Base-by-base conservation (phyloP, 2,797 vertebrate species). In the Halcyon leucocephala region DNA sequence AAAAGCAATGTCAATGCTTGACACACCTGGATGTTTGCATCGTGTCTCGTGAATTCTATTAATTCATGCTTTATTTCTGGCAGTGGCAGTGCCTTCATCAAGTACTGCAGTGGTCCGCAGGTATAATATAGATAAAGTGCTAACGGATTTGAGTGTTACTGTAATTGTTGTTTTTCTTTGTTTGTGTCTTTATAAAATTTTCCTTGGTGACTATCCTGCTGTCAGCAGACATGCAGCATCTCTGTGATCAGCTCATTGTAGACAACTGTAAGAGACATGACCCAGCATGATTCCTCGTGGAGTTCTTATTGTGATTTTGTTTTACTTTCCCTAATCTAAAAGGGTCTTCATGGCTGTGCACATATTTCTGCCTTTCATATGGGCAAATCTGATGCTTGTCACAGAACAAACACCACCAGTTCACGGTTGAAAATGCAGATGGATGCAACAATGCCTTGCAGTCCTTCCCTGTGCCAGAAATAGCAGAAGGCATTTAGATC, bases 401-500 rank as follows among this genome's bases (percentile, higher is more conserved):
- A 22, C 0, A 2, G 22, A 82, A 71, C 48, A 70, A 88, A 79
- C 14, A 26, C 10, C 46, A 8, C 3, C 19, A 58, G 58, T 60
- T 90, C n/a, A 14, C 48, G 66, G 35, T 42, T 93, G 90, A 79
- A 92, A 90, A 51, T 77, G 55, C 70, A 92, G 86, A 89, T 73
- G 60, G 28, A 44, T 89, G 26, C 60, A 92, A 37, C 42, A 73
- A 62, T 74, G 71, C 60, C 25, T 90, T 9, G 0, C 41, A 52
- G 39, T 73, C 48, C 60, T 90, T 62, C 20, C 9, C 20, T 22
- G 31, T 73, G 89, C 89, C 92, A 94, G 78, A 82, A 90, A 92
- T n/a, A 90, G 81, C 80, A 90, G 78, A 94, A 92, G 82, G 71
- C 60, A 25, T 92, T 95, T 83, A 81, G 65, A 90, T 83, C 91